Conservation (phyloP, 2,888 invertebrate species). For the Drosophila limbata region DNA sequence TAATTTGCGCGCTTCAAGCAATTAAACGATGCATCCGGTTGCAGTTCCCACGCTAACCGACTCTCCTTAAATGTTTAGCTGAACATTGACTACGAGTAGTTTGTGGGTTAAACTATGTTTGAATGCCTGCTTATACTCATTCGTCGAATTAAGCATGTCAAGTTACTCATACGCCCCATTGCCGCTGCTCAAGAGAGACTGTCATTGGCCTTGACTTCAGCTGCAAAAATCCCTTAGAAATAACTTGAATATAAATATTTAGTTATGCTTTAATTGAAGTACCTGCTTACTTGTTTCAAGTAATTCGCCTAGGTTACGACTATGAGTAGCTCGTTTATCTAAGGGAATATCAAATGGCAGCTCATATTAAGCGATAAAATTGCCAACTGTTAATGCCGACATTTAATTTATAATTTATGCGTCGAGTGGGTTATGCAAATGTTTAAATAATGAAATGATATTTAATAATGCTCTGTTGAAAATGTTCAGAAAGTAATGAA, state of each 20-base stretch:
- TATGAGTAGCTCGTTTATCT: neutral
- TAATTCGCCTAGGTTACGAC: conserved; percentile 11
- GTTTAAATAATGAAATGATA: conserved; percentile 68
- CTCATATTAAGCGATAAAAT: conserved; percentile 27
- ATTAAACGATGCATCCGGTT: conserved; percentile 64
- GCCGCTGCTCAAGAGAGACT: conserved; percentile 5
- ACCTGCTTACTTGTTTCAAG: conserved; percentile 1
- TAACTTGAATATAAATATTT: conserved; percentile 1
- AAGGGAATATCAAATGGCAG: conserved; percentile 24
- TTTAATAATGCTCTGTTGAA: conserved; percentile 64
- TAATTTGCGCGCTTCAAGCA: conserved; percentile 60
- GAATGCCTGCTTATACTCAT: conserved; percentile 22
- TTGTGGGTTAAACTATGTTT: conserved; percentile 22
- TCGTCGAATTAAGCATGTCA: conserved; percentile 62
- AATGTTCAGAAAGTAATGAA: conserved; percentile 31
- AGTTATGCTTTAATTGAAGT: neutral
- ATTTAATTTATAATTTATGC: conserved; percentile 43
- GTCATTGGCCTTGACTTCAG: conserved; percentile 20
- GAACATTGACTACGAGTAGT: neutral
- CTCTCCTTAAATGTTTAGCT: neutral
- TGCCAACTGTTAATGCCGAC: conserved; percentile 42
- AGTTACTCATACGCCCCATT: conserved; percentile 55
- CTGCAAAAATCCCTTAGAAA: neutral
- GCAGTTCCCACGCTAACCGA: neutral
- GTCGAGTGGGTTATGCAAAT: conserved; percentile 39